These are phyloP conservation scores for Zoanthus solanderi DNA, from an alignment of 92 coral and sea anemone genomes.

Conservation along the genomic window DNA sequence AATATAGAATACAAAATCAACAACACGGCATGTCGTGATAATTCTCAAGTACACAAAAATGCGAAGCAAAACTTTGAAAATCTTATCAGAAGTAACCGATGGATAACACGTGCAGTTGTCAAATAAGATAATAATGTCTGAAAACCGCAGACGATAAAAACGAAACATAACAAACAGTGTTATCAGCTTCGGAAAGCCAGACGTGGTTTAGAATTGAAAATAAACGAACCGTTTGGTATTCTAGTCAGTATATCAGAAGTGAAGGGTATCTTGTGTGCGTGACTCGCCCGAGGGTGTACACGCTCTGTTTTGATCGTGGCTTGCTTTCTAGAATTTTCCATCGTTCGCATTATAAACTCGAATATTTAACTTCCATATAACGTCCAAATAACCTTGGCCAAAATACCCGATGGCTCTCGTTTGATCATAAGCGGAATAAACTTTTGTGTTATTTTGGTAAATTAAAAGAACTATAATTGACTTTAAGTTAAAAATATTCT, in stretches of 20 bases:
- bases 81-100: neutral
- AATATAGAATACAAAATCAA: neutral
- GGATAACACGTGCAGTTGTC: slow-evolving; percentile 11
- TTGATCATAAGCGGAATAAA: neutral
- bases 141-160: slow-evolving; percentile 12
- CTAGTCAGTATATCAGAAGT: neutral
- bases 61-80: neutral
- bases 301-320: neutral
- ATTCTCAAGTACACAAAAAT: neutral
- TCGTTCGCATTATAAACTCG: neutral
- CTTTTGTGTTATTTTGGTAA: no score
- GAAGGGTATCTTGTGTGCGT: neutral
- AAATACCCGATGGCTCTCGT: neutral
- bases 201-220: neutral
- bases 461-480: no score
- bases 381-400: neutral
- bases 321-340: neutral
- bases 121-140: neutral
- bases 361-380: neutral
- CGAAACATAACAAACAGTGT: neutral
- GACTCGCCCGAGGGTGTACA: neutral
- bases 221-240: neutral
- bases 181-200: neutral
- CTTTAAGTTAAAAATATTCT: no score
- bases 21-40: neutral